These are phyloP conservation scores for Myzus persicae DNA, from an alignment of 1,140 invertebrate species.

Conservation along the genomic window DNA sequence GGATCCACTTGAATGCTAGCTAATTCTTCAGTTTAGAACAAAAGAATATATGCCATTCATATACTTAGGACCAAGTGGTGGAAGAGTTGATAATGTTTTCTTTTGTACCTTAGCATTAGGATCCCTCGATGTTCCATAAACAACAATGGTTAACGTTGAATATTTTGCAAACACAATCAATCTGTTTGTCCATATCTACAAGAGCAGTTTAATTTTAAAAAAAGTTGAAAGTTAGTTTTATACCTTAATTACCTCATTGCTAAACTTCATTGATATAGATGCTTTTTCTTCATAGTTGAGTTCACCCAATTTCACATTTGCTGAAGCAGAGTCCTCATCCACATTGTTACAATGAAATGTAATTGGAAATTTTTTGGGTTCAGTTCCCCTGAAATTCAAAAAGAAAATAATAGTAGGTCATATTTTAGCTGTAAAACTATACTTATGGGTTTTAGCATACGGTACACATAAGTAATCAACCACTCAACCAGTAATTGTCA, in stretches of 20 bases:
- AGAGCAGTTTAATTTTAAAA: background rate
- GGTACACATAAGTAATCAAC: background rate
- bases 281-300: background rate
- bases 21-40: too few relatives aligned
- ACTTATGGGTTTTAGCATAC: background rate
- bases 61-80: background rate
- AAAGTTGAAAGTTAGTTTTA: background rate
- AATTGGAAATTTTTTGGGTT: background rate
- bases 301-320: background rate
- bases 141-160: background rate
- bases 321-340: background rate
- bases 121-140: background rate
- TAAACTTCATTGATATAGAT: background rate
- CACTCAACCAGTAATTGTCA: background rate
- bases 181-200: constrained; percentile 25
- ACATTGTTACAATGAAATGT: constrained; percentile 19
- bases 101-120: background rate
- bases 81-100: too few relatives aligned
- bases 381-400: background rate
- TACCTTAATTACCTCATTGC: background rate
- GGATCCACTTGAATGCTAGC: too few relatives aligned
- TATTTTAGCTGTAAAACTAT: background rate
- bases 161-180: background rate
- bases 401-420: background rate
- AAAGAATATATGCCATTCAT: too few relatives aligned